A percentile compares a stretch with the other conserved stretches of the same genome.
phyloP scores from a whole-genome alignment of 2,888 invertebrate species.

The Volucella inflata region DNA sequence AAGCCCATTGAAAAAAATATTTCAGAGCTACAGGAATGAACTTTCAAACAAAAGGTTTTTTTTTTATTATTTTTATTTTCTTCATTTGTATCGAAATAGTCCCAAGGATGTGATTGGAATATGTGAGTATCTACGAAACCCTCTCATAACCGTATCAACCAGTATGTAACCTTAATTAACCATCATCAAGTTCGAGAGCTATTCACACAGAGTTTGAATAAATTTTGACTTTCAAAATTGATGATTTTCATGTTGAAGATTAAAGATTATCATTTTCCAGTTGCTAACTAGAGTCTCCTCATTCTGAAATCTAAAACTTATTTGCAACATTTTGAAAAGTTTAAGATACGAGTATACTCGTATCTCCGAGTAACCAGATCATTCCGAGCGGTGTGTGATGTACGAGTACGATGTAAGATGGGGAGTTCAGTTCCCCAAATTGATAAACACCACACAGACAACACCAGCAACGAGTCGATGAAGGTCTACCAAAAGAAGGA shows the following conservation, averaged over 20 bases:
- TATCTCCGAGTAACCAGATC: slow-evolving; percentile 30
- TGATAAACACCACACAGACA: slow-evolving; percentile 53
- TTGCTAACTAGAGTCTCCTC: slow-evolving; percentile 37
- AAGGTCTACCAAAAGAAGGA: slow-evolving; percentile 22
- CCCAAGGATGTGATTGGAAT: neutral
- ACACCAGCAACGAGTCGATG: slow-evolving; percentile 19
- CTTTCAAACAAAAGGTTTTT: no score
- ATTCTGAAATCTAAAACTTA: slow-evolving; percentile 73
- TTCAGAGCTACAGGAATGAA: no score
- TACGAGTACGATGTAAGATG: no score
- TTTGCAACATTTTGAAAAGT: slow-evolving; percentile 70
- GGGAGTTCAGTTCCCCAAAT: slow-evolving; percentile 51
- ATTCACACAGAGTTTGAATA: slow-evolving; percentile 64
- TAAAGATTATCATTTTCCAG: slow-evolving; percentile 37
- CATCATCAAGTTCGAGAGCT: slow-evolving; percentile 50
- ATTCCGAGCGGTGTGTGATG: slow-evolving; percentile 28
- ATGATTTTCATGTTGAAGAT: slow-evolving; percentile 70
- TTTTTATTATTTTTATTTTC: neutral
- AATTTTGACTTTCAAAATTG: slow-evolving; percentile 73
- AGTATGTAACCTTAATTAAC: slow-evolving; percentile 68
- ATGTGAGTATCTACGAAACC: slow-evolving; percentile 13
- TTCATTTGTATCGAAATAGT: slow-evolving; percentile 30
- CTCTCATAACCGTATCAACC: slow-evolving; percentile 34
- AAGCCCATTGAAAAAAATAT: neutral
- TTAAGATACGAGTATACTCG: slow-evolving; percentile 63